Conservation (phyloP, 2,888 invertebrate genomes). For the Prosopocoilus inquinatus region DNA sequence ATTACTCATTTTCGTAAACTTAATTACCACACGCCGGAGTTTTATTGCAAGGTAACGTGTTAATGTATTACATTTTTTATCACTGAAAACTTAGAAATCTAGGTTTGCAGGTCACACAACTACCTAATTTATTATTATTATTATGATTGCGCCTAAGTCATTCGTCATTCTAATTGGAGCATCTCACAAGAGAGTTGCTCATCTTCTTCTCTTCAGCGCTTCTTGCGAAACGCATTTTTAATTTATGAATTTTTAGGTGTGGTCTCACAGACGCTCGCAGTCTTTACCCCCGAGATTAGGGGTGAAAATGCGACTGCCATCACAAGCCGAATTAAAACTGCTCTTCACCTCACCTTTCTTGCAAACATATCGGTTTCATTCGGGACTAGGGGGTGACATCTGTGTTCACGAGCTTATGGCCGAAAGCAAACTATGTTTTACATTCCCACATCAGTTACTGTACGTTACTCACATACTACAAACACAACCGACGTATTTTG, state of each 20-base stretch:
- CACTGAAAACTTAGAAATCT: too few species aligned
- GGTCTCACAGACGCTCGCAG: constrained; percentile 74
- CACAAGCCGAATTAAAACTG: constrained; percentile 70
- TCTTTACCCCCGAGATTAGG: constrained; percentile 81
- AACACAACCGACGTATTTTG: not conserved
- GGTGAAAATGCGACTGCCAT: constrained; percentile 77
- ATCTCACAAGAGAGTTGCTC: not conserved
- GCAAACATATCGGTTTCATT: constrained; percentile 83
- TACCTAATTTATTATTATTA: too few species aligned
- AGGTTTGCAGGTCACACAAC: too few species aligned
- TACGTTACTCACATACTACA: constrained; percentile 54
- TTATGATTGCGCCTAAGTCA: too few species aligned
- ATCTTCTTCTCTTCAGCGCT: constrained; percentile 3
- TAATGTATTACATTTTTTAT: too few species aligned
- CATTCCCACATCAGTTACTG: constrained; percentile 85
- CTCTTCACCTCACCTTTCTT: constrained; percentile 73
- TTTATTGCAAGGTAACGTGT: too few species aligned
- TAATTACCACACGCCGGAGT: too few species aligned
- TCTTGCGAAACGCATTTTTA: not conserved
- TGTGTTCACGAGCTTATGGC: constrained; percentile 92
- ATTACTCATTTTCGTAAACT: too few species aligned
- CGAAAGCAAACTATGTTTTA: constrained; percentile 82
- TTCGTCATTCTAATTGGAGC: not conserved
- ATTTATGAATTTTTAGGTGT: constrained; percentile 42
- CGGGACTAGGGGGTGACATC: constrained; percentile 87